Conservation (phyloP, 2,888 invertebrate genomes). For the Sicus ferrugineus region DNA sequence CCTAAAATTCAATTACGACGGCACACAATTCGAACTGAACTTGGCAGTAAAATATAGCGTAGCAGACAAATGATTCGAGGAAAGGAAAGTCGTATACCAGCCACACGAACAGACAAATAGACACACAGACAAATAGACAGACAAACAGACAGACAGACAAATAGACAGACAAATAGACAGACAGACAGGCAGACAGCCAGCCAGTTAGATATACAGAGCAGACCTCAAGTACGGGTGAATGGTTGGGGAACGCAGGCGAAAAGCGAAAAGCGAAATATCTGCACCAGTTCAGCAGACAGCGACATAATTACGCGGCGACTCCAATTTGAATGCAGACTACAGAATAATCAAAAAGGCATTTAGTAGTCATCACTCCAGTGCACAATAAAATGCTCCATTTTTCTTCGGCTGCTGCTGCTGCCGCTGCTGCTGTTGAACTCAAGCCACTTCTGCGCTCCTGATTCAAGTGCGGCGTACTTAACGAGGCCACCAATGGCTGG, state of each 20-base stretch:
- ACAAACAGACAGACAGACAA: neutral
- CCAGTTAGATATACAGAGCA: neutral
- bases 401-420: neutral
- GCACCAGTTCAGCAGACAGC: too few relatives aligned
- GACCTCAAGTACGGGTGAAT: neutral
- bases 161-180: neutral
- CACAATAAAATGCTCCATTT: neutral
- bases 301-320: neutral
- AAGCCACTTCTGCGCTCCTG: too few relatives aligned
- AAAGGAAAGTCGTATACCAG: neutral
- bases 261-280: neutral
- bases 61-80: neutral
- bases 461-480: too few relatives aligned
- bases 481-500: too few relatives aligned
- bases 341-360: neutral
- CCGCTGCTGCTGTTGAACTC: neutral
- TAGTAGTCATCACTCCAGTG: neutral
- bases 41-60: conserved; percentile 7
- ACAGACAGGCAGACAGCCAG: neutral
- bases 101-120: too few relatives aligned
- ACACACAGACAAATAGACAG: neutral
- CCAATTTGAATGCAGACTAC: neutral
- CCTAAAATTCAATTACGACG: neutral
- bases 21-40: neutral
- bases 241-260: neutral